Percentiles rank a stretch among this genome's conserved stretches.
Conservation (phyloP, 2,113 vertebrate species). For the Diphyllodes magnificus region DNA sequence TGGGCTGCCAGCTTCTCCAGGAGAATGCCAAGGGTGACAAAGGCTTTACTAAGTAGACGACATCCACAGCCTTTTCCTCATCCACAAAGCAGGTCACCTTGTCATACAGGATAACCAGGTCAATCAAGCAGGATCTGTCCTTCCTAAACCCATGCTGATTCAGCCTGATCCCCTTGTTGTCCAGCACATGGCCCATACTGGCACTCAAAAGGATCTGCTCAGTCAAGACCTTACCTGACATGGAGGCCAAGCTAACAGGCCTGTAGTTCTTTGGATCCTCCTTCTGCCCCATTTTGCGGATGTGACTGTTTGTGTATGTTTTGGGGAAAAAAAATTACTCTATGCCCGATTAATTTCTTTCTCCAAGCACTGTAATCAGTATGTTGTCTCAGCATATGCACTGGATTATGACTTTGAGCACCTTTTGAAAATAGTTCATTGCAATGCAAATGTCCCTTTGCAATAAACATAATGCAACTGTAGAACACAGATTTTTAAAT, state of each 20-base stretch:
- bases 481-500: background rate
- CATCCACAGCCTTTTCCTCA: background rate
- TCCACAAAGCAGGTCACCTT: background rate
- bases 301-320: background rate
- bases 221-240: background rate
- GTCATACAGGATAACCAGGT: background rate
- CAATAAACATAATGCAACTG: background rate
- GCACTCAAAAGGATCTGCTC: background rate
- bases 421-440: background rate
- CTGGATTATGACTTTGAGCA: background rate
- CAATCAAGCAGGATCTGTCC: background rate
- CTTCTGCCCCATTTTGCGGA: background rate
- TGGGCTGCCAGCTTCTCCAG: background rate
- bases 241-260: background rate
- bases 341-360: background rate
- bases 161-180: background rate
- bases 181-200: fast-evolving
- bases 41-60: background rate
- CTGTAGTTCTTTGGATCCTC: background rate
- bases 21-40: background rate
- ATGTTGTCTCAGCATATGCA: background rate
- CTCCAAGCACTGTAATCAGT: background rate
- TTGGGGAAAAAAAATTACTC: background rate
- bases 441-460: background rate
- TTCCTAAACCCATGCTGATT: background rate